phyloP scores from a whole-genome alignment of 2,888 invertebrate species.

The Sesia apiformis region DNA sequence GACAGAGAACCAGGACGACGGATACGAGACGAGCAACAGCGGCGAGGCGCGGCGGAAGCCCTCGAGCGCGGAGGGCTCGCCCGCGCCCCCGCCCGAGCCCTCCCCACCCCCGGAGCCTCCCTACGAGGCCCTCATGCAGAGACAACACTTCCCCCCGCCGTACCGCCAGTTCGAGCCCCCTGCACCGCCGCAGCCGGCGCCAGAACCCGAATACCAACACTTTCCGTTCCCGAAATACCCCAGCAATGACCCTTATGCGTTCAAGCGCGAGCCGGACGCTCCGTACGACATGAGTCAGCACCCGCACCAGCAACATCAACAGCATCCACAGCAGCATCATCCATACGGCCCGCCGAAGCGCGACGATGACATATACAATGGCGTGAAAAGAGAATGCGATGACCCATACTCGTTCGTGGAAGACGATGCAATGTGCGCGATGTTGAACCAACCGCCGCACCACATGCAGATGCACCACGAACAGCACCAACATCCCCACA shows the following conservation, averaged over 20 bases:
- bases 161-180: slow-evolving; percentile 43
- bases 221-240: slow-evolving; percentile 62
- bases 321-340: slow-evolving; percentile 14
- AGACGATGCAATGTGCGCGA: slow-evolving; percentile 79
- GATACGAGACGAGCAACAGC: slow-evolving; percentile 89
- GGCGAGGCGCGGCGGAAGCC: slow-evolving; percentile 69
- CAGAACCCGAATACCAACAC: slow-evolving; percentile 37
- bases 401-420: slow-evolving; percentile 92
- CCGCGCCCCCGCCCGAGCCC: slow-evolving; percentile 33
- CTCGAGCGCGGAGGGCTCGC: slow-evolving; percentile 22
- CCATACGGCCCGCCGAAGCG: slow-evolving; percentile 29
- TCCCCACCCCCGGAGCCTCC: slow-evolving; percentile 31
- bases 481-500: slow-evolving; percentile 21
- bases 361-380: slow-evolving; percentile 55
- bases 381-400: slow-evolving; percentile 77
- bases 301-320: slow-evolving; percentile 12
- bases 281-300: slow-evolving; percentile 67
- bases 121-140: slow-evolving; percentile 13
- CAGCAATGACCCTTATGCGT: slow-evolving; percentile 46
- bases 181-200: slow-evolving; percentile 19
- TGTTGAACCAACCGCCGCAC: slow-evolving; percentile 53
- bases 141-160: slow-evolving; percentile 18
- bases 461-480: slow-evolving; percentile 18
- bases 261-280: slow-evolving; percentile 57
- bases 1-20: slow-evolving; percentile 89